Evolutionary conservation across 2,797 vertebrate genomes (phyloP), one percentile per base, ranked within the genome.

Genomic region (Vipera ursinii): DNA sequence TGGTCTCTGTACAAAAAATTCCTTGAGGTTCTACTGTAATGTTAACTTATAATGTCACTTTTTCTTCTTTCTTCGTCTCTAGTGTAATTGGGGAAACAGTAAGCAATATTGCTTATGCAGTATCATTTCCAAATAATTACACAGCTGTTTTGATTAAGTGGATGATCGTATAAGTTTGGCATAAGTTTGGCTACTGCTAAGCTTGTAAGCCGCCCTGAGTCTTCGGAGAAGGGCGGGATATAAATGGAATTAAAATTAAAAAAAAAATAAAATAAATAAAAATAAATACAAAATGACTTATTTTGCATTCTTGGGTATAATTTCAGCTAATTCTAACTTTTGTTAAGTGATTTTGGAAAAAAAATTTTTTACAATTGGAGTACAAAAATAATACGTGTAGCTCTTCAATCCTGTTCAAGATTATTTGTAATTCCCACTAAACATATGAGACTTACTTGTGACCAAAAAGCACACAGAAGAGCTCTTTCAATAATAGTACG

Each of bases 331-430:
- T 13, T 14, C 63, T 88, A 88, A 73, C 57, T 2, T 10, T 91
- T 91, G 0, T 56, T 48, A 28, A 69, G 38, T 59, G 3, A 57
- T 82, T 24, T 28, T 63, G 63, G 10, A 4, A 12, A 28, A 59
- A 59, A 94, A 89, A 85, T 61, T 38, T 0, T 26, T 61, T 86
- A 92, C 94, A 65, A 93, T 95, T 24, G 93, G 6, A 38, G 10
- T 22, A 90, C 92, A 85, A 78, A 44, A 5, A 82, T 78, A 2
- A n/a, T 28, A 48, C 53, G 4, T 14, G 2, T 12, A 26, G 10
- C 5, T 24, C 20, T 24, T 63, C 44, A 63, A 53, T 51, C 4
- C 59, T 65, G 5, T 61, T 44, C 38, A 61, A 48, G 12, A 51
- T 7, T 63, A 89, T n/a, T 65, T 59, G 38, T 48, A 48, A 61